Percentiles rank a stretch among this genome's conserved stretches.
Conservation (phyloP, 2,888 invertebrate genomes). For the Dichetophora obliterata region DNA sequence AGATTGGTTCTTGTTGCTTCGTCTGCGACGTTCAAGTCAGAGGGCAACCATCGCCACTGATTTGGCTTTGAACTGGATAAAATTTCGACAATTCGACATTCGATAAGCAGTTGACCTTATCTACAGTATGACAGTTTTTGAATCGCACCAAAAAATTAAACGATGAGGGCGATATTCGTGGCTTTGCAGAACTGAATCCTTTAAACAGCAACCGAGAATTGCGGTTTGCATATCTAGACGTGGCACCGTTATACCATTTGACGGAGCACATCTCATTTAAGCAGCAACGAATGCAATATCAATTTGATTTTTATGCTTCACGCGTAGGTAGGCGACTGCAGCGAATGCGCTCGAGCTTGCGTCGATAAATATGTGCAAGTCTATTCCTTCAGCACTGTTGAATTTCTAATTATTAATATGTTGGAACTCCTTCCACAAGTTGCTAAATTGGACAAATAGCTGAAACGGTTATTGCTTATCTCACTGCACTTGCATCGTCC, state of each 20-base stretch:
- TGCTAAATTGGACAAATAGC: slow-evolving; percentile 27
- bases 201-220: slow-evolving; percentile 40
- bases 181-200: slow-evolving; percentile 13
- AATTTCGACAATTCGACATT: slow-evolving; percentile 42
- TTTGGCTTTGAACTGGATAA: slow-evolving; percentile 19
- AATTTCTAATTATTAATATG: too few species aligned
- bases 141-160: slow-evolving; percentile 38
- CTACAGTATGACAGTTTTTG: slow-evolving; percentile 47
- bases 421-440: slow-evolving; percentile 38
- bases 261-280: slow-evolving; percentile 42
- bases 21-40: slow-evolving; percentile 40
- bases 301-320: slow-evolving; percentile 33
- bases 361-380: slow-evolving; percentile 46
- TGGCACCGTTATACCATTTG: slow-evolving; percentile 41
- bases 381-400: slow-evolving; percentile 35
- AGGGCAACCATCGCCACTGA: slow-evolving; percentile 49
- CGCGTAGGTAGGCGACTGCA: slow-evolving; percentile 36
- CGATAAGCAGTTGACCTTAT: slow-evolving; percentile 47
- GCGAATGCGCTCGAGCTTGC: slow-evolving; percentile 30
- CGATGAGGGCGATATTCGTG: not conserved
- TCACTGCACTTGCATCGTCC: slow-evolving; percentile 38
- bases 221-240: slow-evolving; percentile 44
- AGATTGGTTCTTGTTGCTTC: slow-evolving; percentile 2
- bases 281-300: slow-evolving; percentile 43
- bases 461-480: slow-evolving; percentile 40